Conservation (phyloP, 2,113 vertebrate species). For the Columba janthina region DNA sequence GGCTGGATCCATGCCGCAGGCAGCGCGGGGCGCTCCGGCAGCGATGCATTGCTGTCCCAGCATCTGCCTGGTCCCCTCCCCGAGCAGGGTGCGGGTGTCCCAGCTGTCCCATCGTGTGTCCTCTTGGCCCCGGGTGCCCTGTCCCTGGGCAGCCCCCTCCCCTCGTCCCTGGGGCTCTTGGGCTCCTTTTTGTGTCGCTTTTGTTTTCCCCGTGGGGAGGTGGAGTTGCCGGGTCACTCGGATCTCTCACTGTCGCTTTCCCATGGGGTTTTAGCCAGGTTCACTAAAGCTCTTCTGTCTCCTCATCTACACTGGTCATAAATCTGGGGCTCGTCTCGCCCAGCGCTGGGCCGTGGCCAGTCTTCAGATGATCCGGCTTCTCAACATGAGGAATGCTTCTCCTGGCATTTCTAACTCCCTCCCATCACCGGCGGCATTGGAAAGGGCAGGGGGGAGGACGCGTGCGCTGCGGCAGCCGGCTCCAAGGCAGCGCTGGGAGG, state of each 20-base stretch:
- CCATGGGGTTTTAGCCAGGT: not conserved
- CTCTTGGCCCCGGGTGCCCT: accelerated
- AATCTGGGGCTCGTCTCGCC: not conserved
- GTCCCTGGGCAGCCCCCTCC: not conserved
- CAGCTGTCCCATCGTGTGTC: accelerated
- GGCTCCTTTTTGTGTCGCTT: not conserved
- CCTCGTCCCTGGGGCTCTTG: not conserved
- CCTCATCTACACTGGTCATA: not conserved
- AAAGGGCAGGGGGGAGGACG: not conserved
- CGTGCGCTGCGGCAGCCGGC: not conserved
- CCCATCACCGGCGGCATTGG: not conserved
- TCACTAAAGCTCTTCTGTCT: conserved; percentile 13
- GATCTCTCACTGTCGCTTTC: not conserved
- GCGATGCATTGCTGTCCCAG: not conserved
- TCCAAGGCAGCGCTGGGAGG: not conserved
- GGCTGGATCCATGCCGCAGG: not conserved
- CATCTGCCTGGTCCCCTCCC: not conserved
- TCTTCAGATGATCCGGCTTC: not conserved
- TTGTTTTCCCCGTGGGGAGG: not conserved
- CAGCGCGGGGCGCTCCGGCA: not conserved
- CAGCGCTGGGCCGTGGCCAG: not conserved
- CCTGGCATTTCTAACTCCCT: not conserved
- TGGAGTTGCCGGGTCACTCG: not conserved
- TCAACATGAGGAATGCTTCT: not conserved
- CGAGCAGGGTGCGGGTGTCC: too few relatives aligned